Evolutionary conservation across 35 echinoderm and acorn worm species (phyloP), one percentile per base, ranked within the genome.

Genomic region (Amphiura filiformis): DNA sequence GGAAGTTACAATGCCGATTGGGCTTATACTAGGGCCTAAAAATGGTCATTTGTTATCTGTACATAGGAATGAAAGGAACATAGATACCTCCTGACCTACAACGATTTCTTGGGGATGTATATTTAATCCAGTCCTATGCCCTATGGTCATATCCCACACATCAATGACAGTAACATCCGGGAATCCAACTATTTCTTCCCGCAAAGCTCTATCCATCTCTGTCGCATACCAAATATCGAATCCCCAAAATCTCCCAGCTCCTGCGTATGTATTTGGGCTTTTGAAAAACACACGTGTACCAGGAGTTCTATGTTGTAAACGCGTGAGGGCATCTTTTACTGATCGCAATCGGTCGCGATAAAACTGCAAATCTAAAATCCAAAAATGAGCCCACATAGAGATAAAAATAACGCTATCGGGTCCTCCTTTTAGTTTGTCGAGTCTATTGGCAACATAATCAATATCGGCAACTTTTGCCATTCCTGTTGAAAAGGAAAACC

Each of bases 101-200:
- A 89, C 47, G 34, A 37, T 31, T 89, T 89, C 87, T 30, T 11
- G 5, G 26, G 87, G 87, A 41, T 89, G 87, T 20, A 81, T 64
- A 12, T 32, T 17, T 23, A 80, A 57, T 5, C 79, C 79, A 0
- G 87, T 64, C 5, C 15, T 35, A 65, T 89, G 87, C 26, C 87
- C 56, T n/a, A 75, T 20, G 32, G 87, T 89, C 87, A 89, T 89
- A 33, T 89, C 87, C 87, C 87, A 89, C 35, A 81, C 87, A 39
- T 89, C 87, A 35, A 89, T 38, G 37, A 89, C 70, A 0, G 79
- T 64, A 34, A 89, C 87, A 3, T 57, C 79, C 5, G 44, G 78
- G 35, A 37, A 79, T 0, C 34, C 34, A 1, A 34, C 23, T 13
- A 89, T 56, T 57, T 81, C 79, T 37, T 89, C 78, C 30, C 87